Base-by-base conservation (phyloP, 2,888 invertebrate species). In the Pristionchus mayeri region DNA sequence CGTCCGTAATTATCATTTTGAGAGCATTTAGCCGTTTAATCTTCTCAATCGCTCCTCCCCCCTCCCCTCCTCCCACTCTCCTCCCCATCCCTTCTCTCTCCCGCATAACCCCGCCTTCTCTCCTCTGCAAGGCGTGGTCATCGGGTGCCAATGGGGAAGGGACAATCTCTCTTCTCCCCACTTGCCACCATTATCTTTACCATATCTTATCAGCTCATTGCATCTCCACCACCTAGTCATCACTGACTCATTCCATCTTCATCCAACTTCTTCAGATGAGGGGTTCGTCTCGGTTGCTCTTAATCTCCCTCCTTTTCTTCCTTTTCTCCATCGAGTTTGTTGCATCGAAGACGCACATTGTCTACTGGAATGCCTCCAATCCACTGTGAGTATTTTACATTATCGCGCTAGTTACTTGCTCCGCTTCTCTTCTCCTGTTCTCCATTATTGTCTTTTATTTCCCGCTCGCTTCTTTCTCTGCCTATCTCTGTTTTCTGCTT, bases 341-440 rank as follows among this genome's bases (percentile, higher is more conserved):
- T 67, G 9, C 67, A 30, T 16, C 44, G 13, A 75, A 7, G n/a
- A 48, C 13, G 21, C 75, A 75, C 30, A 48, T n/a, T 21, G n/a
- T 75, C 75, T 75, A 75, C 48, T 75, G 75, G 75, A 75, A 75
- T 24, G 30, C n/a, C n/a, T 27, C 75, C 11, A 75, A 75, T 75
- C 75, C 50, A 21, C 16, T 79, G 79, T 79, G 52, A 79, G 79
- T 52, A 24, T 34, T 52, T 52, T 18, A 7, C 44, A 76, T 76
- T 24, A 76, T 76, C 30, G 13, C 24, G 40, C 75, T 44, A 44
- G 6, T 75, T 75, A 27, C 24, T 75, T 6, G 21, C 44, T 44
- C 44, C 13, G 16, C n/a, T n/a, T 44, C 75, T 21, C 75, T 75
- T 40, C 71, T 75, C 40, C 34, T 37, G 16, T 11, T 30, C 24